phyloP scores from a whole-genome alignment of 2,113 vertebrate genomes.

The Nipponia nippon region DNA sequence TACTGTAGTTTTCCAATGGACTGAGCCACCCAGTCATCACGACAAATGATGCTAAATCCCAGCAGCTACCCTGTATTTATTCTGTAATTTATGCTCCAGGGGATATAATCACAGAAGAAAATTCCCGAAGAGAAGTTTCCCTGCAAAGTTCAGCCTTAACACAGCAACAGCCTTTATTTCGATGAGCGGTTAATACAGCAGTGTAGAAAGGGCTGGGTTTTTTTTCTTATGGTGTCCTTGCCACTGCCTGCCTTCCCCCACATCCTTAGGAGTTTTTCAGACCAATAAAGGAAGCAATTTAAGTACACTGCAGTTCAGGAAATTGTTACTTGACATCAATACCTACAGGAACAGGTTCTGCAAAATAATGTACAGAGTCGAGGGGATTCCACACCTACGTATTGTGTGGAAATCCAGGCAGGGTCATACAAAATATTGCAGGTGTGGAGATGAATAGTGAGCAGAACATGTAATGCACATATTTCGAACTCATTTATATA shows the following conservation, averaged over 20 bases:
- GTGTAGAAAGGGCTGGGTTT: neutral
- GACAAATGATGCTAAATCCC: slow-evolving; percentile 21
- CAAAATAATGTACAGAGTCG: neutral
- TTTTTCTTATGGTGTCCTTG: neutral
- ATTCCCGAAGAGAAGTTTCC: slow-evolving; percentile 14
- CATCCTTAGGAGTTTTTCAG: neutral
- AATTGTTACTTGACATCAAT: neutral
- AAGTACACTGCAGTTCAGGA: neutral
- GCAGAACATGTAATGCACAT: neutral
- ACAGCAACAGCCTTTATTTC: neutral
- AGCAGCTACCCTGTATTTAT: slow-evolving; percentile 3
- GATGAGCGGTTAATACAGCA: neutral
- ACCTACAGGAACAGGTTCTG: neutral
- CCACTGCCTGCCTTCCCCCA: neutral
- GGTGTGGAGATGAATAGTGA: neutral
- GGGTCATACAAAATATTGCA: neutral
- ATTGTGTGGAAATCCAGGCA: neutral
- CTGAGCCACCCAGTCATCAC: neutral
- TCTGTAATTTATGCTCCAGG: slow-evolving; percentile 1
- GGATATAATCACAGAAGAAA: slow-evolving; percentile 8
- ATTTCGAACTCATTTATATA: neutral
- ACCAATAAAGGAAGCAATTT: neutral
- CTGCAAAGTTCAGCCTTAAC: neutral
- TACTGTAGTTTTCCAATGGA: slow-evolving; percentile 13
- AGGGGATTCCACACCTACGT: neutral